A percentile compares a stretch with the other conserved stretches of the same genome.
These are phyloP conservation scores for Indicator indicator DNA, from an alignment of 2,113 vertebrate genomes.

Conservation along the genomic window DNA sequence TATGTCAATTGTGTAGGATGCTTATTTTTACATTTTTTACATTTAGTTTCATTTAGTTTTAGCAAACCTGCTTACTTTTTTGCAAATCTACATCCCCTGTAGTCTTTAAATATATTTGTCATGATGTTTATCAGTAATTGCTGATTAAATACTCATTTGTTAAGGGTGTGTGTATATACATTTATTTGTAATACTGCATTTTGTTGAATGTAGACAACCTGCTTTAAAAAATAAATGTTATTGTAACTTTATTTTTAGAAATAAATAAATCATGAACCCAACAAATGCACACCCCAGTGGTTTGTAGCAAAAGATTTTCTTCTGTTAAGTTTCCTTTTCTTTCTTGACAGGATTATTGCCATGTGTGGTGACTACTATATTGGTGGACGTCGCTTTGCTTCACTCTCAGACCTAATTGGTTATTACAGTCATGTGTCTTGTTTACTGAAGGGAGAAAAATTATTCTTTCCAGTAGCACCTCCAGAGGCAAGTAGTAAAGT, in stretches of 20 bases:
- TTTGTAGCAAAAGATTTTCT: neutral
- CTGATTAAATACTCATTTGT: too few species aligned
- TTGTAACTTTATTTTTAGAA: neutral
- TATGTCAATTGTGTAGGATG: neutral
- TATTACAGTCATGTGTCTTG: conserved; percentile 99
- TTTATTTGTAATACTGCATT: too few species aligned
- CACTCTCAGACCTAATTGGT: conserved; percentile 97
- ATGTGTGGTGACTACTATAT: conserved; percentile 99
- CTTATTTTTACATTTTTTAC: neutral
- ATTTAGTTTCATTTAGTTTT: neutral
- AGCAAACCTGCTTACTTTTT: neutral
- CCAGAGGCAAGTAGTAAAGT: conserved; percentile 86
- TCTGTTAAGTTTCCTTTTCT: neutral
- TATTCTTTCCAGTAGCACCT: conserved; percentile 94
- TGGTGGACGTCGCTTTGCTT: conserved; percentile 97
- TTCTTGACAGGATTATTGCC: conserved; percentile 90
- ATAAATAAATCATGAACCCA: neutral
- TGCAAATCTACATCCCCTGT: neutral
- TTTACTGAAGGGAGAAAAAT: conserved; percentile 97
- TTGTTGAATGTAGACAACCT: neutral
- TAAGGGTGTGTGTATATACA: too few species aligned
- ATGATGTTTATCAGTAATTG: neutral
- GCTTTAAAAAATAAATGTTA: neutral
- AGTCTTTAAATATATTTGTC: neutral
- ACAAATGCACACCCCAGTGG: neutral